Evolutionary conservation across 2,797 vertebrate species (phyloP).

Genomic region (Onychomys leucogaster): DNA sequence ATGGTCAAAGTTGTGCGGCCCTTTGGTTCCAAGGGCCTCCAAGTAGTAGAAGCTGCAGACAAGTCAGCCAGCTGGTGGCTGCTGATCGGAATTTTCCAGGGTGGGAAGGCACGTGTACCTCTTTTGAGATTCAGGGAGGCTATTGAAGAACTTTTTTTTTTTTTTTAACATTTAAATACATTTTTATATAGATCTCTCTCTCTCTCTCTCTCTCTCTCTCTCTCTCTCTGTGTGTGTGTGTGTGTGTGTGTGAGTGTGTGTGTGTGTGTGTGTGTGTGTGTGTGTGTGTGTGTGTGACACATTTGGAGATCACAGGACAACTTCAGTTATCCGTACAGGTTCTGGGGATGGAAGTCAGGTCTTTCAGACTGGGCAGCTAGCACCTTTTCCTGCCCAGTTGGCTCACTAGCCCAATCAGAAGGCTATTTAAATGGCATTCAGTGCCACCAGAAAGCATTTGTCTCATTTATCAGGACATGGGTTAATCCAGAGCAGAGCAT

Average conservation of each 20-base stretch:
- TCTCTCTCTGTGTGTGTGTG: neutral
- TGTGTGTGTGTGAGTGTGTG: neutral
- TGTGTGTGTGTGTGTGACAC: neutral
- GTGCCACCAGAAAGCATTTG: neutral
- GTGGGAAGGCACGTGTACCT: neutral
- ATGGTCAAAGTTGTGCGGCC: neutral
- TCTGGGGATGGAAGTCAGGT: no score
- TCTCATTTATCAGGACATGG: neutral
- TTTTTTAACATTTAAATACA: neutral
- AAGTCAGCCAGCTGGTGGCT: neutral
- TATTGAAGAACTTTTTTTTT: neutral
- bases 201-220: no score
- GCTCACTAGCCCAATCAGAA: neutral
- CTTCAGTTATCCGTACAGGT: neutral
- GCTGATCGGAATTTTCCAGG: neutral
- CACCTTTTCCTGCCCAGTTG: neutral
- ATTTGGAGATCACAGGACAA: no score
- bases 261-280: neutral
- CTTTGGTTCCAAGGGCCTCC: neutral
- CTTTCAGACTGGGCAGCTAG: neutral
- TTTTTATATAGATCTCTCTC: neutral
- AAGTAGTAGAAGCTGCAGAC: neutral
- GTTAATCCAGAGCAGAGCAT: neutral
- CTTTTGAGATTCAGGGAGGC: neutral
- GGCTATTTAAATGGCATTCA: neutral